Conservation (phyloP, 1,140 invertebrate species). For the Zaprionus kolodkinae region DNA sequence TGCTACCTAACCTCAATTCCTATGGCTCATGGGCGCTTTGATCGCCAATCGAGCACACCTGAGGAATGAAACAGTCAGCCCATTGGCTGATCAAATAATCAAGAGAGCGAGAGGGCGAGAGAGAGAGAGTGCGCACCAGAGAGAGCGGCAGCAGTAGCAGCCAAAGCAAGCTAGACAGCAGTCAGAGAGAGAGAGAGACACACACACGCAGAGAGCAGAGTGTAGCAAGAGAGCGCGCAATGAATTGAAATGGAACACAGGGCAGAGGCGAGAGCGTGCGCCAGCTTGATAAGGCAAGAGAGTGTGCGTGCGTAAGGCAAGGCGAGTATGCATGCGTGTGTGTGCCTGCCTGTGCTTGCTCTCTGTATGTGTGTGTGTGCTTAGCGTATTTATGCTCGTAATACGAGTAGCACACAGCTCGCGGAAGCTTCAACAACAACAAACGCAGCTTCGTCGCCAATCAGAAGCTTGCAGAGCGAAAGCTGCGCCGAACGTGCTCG, state of each 20-base stretch:
- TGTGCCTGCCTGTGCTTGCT: no score
- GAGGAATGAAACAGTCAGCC: conserved; percentile 72
- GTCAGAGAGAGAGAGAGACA: conserved; percentile 14
- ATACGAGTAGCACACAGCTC: conserved; percentile 39
- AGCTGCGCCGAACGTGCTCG: conserved; percentile 38
- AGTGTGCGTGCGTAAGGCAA: background rate
- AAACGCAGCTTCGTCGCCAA: conserved; percentile 30
- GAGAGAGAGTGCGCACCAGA: conserved; percentile 16
- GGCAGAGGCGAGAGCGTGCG: conserved; percentile 5
- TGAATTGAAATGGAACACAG: conserved; percentile 65
- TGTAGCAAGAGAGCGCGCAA: conserved; percentile 53
- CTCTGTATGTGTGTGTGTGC: conserved; percentile 5
- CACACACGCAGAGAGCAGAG: background rate
- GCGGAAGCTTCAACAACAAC: conserved; percentile 9
- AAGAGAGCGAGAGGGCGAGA: conserved; percentile 45
- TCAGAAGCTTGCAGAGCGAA: conserved; percentile 36
- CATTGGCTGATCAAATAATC: conserved; percentile 80
- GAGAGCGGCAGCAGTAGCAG: background rate
- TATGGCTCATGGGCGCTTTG: conserved; percentile 40
- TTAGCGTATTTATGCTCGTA: conserved; percentile 30
- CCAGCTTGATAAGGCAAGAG: conserved; percentile 28
- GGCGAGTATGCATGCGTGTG: background rate
- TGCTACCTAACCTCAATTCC: conserved; percentile 27
- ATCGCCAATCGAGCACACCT: conserved; percentile 69
- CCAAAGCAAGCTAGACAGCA: background rate